phyloP scores from a whole-genome alignment of 2,113 vertebrate genomes.

The Stigmatopora nigra region DNA sequence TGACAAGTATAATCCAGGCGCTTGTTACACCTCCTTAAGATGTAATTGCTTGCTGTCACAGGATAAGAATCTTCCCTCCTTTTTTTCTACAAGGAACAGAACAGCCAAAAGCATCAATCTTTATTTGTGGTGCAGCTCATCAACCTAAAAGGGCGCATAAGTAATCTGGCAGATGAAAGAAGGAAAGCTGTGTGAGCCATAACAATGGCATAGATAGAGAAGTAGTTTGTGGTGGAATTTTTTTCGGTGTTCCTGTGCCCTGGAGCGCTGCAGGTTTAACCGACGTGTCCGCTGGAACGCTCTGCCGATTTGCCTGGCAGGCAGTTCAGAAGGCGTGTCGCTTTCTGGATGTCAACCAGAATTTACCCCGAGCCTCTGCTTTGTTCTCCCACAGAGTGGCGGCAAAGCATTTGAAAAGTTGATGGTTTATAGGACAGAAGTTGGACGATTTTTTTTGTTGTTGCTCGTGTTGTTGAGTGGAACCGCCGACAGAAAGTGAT shows the following conservation, averaged over 20 bases:
- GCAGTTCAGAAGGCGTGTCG: conserved; percentile 17
- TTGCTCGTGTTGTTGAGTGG: conserved; percentile 39
- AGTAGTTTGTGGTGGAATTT: conserved; percentile 29
- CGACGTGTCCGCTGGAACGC: conserved; percentile 12
- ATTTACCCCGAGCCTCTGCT: conserved; percentile 20
- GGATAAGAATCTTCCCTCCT: conserved; percentile 52
- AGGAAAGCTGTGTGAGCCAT: conserved; percentile 29
- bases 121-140: conserved; percentile 53
- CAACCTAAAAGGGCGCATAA: conserved; percentile 46
- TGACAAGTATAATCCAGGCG: conserved; percentile 50
- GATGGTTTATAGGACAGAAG: conserved; percentile 70
- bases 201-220: not conserved
- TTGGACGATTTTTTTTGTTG: conserved; percentile 36
- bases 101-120: conserved; percentile 51
- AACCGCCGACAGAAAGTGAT: conserved; percentile 64
- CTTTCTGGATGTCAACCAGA: conserved; percentile 27
- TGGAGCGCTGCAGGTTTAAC: conserved; percentile 18
- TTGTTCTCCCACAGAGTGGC: conserved; percentile 30
- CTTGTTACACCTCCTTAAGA: conserved; percentile 55
- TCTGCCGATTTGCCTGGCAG: conserved; percentile 6
- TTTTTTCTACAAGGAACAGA: conserved; percentile 31
- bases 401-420: conserved; percentile 52
- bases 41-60: conserved; percentile 65
- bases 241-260: conserved; percentile 31
- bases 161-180: conserved; percentile 52